Base-by-base conservation (phyloP, 1,140 invertebrate species). In the Ceratosolen solmsi region DNA sequence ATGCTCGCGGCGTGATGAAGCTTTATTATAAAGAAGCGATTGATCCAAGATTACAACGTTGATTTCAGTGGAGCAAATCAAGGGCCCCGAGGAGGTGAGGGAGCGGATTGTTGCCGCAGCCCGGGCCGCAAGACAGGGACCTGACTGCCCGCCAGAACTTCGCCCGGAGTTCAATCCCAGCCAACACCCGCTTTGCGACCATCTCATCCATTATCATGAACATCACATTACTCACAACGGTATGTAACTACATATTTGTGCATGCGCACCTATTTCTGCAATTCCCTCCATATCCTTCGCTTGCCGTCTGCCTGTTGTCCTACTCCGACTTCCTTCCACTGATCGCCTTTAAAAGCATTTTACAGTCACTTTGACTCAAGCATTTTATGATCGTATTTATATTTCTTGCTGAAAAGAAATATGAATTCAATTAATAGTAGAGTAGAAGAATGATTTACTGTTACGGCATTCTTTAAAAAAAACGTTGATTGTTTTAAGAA, bases 41-140 rank as follows among this genome's bases (percentile, higher is more conserved):
- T n/a, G n/a, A 33, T 33, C 27, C 3, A 33, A 33, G 5, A 33
- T 63, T 17, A 33, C 30, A 22, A 70, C 22, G 1, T 63, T 63
- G 5, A 11, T 92, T 92, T 58, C 89, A 96, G 95, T 96, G 92
- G 95, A 96, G 89, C 94, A 96, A 92, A 92, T 96, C 25, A 96
- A 96, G 90, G 94, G 94, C 73, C 93, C 93, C 84, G 91, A 93
- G 76, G 95, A 95, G 87, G 93, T 94, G 84, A 92, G 94, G 83
- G 93, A 95, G 84, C 94, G 94, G 87, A 95, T 96, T 63, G 93
- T 96, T 15, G 90, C 93, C 41, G 94, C 95, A 7, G 94, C 95
- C 56, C 91, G 92, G 91, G 91, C 93, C 87, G 89, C 93, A 83
- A 90, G 92, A 88, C 90, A 93, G 89, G 91, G 89, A 89, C 92